Evolutionary conservation across 2,888 invertebrate species (phyloP), one percentile per base, ranked within the genome.

Genomic region (Hirtodrosophila histrioides): DNA sequence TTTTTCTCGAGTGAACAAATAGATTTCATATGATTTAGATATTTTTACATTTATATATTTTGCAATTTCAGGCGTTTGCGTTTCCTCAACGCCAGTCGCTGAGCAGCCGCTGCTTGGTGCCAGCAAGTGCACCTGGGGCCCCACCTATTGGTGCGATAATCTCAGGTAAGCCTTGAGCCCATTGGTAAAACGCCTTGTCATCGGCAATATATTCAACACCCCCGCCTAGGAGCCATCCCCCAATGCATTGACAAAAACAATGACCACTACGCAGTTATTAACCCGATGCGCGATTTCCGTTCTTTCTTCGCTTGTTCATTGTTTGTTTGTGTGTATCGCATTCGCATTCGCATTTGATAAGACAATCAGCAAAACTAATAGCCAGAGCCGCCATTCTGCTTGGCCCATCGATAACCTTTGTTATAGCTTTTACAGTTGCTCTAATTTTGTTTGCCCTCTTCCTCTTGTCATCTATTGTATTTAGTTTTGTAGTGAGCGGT

Each of bases 61-160:
- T 51, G 10, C 8, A 23, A 7, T 61, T 74, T 24, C 45, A 82
- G 82, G 71, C 64, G 65, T 64, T 48, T 66, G 64, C 40, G 83
- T 76, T 43, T 62, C 61, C 5, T 69, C 79, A 36, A 72, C 82
- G 50, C 85, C 85, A 40, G 43, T 78, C 9, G 66, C 62, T 33
- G 63, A 53, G 27, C 69, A 75, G 45, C 69, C 50, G 29, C 86
- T 94, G 27, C 72, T 95, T 46, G 95, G 94, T 33, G 91, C 92
- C 49, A 93, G 93, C 45, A 93, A 94, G 86, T 97, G 97, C 89
- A 95, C 95, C 5, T 95, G 94, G 94, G 97, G 97, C 6, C 96
- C 96, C 3, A 92, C 94, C 0, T 96, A 95, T 88, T 97, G 97
- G 96, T 97, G 97, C 91, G 87, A 79, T 7, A 91, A 90, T 75